Conservation (phyloP, 2,797 vertebrate species). For the Tarsius wallacei region DNA sequence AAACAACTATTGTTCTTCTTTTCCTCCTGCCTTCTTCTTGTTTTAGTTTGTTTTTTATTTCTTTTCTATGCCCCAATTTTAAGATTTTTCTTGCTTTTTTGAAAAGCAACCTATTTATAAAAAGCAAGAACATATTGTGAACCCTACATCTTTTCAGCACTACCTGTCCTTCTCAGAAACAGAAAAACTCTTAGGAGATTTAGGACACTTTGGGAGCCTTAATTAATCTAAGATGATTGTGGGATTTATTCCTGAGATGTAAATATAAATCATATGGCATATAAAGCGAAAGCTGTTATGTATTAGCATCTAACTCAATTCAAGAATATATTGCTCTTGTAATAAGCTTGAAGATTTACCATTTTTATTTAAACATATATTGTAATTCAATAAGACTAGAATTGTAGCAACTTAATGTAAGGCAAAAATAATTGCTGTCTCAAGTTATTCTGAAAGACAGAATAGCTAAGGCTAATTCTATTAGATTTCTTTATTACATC, state of each 20-base stretch:
- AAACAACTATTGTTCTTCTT: slow-evolving; percentile 1
- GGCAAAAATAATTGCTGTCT: slow-evolving; percentile 74
- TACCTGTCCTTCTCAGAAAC: background rate
- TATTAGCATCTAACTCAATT: slow-evolving; percentile 52
- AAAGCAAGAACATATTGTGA: background rate
- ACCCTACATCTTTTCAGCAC: background rate
- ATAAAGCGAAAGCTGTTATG: slow-evolving; percentile 45
- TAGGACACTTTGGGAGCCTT: background rate
- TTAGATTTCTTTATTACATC: slow-evolving; percentile 66
- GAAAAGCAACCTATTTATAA: background rate
- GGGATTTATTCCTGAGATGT: slow-evolving; percentile 49
- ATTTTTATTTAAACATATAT: slow-evolving; percentile 81
- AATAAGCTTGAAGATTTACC: slow-evolving; percentile 76
- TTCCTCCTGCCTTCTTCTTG: background rate
- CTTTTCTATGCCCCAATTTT: background rate
- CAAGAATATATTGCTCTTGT: slow-evolving; percentile 69
- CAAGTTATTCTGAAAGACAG: slow-evolving; percentile 72
- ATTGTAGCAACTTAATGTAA: slow-evolving; percentile 73
- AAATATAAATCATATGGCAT: slow-evolving; percentile 65
- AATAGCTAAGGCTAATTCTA: slow-evolving; percentile 74
- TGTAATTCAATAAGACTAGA: slow-evolving; percentile 76
- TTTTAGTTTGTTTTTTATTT: background rate
- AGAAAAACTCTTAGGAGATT: background rate
- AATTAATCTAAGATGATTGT: slow-evolving; percentile 58
- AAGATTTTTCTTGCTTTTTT: background rate